Conservation (phyloP, 2,888 invertebrate genomes). For the Pandemis heparana region DNA sequence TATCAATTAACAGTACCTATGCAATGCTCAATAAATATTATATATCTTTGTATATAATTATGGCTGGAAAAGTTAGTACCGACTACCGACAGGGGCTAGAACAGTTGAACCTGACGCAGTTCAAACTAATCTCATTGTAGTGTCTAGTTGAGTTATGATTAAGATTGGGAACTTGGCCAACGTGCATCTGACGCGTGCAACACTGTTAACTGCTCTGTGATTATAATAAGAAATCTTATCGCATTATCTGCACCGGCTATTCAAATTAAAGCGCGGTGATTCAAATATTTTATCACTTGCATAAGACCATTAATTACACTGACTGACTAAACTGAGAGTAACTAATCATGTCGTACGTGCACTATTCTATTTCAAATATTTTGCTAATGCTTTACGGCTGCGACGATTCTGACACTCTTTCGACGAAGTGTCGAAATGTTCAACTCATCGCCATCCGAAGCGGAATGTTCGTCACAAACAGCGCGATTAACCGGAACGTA, state of each 20-base stretch:
- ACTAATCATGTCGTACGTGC: not conserved
- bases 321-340: not conserved
- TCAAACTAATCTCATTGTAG: slow-evolving; percentile 57
- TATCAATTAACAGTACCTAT: not conserved
- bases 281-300: not conserved
- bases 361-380: not conserved
- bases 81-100: slow-evolving; percentile 43
- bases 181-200: slow-evolving; percentile 51
- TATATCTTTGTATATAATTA: not conserved
- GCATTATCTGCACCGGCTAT: slow-evolving; percentile 5
- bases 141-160: slow-evolving; percentile 63
- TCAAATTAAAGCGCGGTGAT: not conserved
- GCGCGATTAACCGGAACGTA: slow-evolving; percentile 64
- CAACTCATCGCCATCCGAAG: slow-evolving; percentile 54
- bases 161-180: slow-evolving; percentile 67
- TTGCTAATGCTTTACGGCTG: not conserved
- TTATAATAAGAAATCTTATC: slow-evolving; percentile 61
- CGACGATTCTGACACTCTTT: slow-evolving; percentile 13
- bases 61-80: not conserved
- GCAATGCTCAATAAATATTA: not conserved
- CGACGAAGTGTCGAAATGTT: slow-evolving; percentile 49
- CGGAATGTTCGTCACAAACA: slow-evolving; percentile 64
- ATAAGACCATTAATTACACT: slow-evolving; percentile 2
- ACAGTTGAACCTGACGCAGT: slow-evolving; percentile 45
- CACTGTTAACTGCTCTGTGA: slow-evolving; percentile 58